Conservation (phyloP, 2,797 vertebrate genomes). For the Mormyrus proboscirostris region DNA sequence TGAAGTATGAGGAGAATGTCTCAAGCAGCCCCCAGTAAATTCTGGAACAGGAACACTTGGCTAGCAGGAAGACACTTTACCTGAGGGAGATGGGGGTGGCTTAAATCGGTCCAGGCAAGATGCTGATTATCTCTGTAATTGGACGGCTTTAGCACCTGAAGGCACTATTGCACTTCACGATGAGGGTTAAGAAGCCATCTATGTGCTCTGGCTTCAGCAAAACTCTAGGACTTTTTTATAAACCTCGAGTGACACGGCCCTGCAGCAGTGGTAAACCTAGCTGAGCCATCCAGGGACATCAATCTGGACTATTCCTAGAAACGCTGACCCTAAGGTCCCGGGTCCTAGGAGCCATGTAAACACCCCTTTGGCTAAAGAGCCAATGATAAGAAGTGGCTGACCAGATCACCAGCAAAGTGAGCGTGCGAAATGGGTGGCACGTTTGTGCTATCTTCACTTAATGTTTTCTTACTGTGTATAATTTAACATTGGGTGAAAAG, state of each 20-base stretch:
- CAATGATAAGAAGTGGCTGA: background rate
- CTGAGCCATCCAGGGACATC: background rate
- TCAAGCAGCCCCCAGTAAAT: background rate
- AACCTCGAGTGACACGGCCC: background rate
- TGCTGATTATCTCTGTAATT: slow-evolving; percentile 13
- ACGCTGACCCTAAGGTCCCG: background rate
- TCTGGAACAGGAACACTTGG: background rate
- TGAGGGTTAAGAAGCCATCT: background rate
- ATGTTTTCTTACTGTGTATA: background rate
- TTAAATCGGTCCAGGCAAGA: slow-evolving; percentile 1
- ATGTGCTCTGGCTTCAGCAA: too few species aligned
- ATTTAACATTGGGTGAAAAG: background rate
- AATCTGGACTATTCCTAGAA: background rate
- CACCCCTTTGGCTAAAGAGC: background rate
- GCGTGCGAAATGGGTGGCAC: background rate
- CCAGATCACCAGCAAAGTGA: background rate
- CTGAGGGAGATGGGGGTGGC: background rate
- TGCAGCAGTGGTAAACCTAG: background rate
- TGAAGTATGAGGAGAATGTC: background rate
- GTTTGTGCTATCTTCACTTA: background rate
- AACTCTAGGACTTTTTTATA: background rate
- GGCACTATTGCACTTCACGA: background rate
- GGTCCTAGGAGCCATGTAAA: background rate
- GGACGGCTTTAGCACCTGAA: background rate
- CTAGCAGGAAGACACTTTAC: background rate